Evolutionary conservation across 2,888 invertebrate genomes (phyloP).

Genomic region (Polyommatus icarus): DNA sequence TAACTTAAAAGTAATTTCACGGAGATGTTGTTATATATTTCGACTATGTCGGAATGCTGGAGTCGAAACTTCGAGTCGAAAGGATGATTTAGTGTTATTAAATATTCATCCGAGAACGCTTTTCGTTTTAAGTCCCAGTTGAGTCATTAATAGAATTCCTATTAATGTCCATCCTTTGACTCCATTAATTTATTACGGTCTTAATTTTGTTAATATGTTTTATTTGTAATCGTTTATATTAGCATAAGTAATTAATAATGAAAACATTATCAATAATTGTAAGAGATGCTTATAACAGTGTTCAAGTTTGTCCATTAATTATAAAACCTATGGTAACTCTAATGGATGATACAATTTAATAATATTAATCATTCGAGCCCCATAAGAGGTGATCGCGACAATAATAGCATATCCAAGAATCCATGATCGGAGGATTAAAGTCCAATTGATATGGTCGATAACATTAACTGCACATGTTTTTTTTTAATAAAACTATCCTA

Average conservation of each 20-base stretch:
- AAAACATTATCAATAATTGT: neutral
- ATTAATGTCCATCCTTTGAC: constrained; percentile 53
- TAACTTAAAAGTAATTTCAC: constrained; percentile 15
- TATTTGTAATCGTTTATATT: constrained; percentile 33
- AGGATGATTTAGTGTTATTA: constrained; percentile 66
- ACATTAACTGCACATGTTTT: too few species aligned
- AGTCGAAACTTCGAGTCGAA: constrained; percentile 45
- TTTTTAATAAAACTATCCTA: too few species aligned
- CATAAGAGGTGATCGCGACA: too few species aligned
- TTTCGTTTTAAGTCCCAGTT: constrained; percentile 55
- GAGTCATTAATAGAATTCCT: constrained; percentile 67
- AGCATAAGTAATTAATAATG: constrained; percentile 13
- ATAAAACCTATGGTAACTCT: neutral
- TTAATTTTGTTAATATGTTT: constrained; percentile 46
- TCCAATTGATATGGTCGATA: neutral
- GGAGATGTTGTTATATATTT: constrained; percentile 61
- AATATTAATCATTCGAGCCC: too few species aligned
- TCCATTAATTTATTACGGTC: constrained; percentile 45
- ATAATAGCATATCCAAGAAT: too few species aligned
- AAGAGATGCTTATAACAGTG: neutral
- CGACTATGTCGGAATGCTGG: constrained; percentile 45
- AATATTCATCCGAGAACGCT: constrained; percentile 43
- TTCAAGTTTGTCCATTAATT: neutral
- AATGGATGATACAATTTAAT: neutral
- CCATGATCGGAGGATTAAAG: too few species aligned